These are phyloP conservation scores for Pocillopora damicornis DNA, from an alignment of 64 coral and sea anemone species.

Conservation along the genomic window DNA sequence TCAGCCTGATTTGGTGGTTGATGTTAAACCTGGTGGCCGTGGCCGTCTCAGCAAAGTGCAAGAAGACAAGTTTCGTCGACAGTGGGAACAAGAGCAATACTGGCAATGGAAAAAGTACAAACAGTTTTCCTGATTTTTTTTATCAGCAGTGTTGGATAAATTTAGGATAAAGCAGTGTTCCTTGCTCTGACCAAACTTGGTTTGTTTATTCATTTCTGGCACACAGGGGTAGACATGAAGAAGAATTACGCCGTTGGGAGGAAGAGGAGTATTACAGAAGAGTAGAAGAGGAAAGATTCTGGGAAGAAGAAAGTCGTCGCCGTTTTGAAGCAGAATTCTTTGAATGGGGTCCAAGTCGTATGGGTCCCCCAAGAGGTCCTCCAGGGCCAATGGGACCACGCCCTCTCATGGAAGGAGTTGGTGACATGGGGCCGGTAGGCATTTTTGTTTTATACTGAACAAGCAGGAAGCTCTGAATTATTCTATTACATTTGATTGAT, in stretches of 20 bases:
- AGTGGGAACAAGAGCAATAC: conserved; percentile 94
- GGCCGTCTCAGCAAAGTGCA: conserved; percentile 78
- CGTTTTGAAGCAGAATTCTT: conserved; percentile 79
- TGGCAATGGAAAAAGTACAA: conserved; percentile 87
- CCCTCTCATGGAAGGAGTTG: conserved; percentile 55
- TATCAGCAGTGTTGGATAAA: not conserved
- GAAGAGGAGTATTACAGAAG: conserved; percentile 91
- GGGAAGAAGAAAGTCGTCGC: conserved; percentile 88
- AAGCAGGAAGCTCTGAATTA: not conserved
- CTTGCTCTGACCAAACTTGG: not conserved
- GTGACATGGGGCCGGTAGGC: conserved; percentile 22
- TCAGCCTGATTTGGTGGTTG: conserved; percentile 92
- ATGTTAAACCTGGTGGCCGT: conserved; percentile 74
- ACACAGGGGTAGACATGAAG: conserved; percentile 53
- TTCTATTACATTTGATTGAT: no score
- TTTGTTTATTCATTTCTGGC: not conserved
- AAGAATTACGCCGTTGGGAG: conserved; percentile 77
- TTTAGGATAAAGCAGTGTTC: not conserved
- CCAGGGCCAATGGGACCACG: conserved; percentile 48
- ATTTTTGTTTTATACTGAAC: not conserved
- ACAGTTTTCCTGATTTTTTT: not conserved
- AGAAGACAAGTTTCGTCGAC: conserved; percentile 87
- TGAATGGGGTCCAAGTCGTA: conserved; percentile 43
- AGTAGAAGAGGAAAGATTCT: conserved; percentile 92
- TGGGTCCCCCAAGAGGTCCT: conserved; percentile 38